A percentile compares a stretch with the other conserved stretches of the same genome.
Conservation (phyloP, 2,888 invertebrate species). For the Caenorhabditis doughertyi region DNA sequence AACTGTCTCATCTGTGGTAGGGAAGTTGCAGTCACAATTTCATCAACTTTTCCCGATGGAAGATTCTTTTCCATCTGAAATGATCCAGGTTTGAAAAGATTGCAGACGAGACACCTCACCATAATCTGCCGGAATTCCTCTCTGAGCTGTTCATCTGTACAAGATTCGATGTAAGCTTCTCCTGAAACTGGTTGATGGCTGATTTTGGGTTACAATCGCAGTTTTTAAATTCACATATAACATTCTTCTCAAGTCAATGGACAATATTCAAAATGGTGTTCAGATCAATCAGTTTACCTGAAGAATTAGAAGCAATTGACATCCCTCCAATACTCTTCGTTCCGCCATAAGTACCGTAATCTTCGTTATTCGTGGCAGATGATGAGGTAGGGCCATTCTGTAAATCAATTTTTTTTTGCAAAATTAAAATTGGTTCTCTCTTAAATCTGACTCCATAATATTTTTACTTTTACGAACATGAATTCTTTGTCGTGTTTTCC, state of each 20-base stretch:
- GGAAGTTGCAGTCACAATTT: constrained; percentile 25
- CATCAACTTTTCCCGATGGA: constrained; percentile 22
- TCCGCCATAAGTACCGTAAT: constrained; percentile 53
- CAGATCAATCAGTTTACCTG: too few species aligned
- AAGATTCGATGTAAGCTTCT: constrained; percentile 18
- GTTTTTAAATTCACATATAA: too few species aligned
- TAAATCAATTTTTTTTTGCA: not conserved
- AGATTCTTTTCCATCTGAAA: constrained; percentile 52
- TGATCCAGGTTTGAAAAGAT: not conserved
- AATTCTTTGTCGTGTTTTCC: constrained; percentile 46
- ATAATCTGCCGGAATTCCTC: constrained; percentile 45
- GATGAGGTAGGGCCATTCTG: constrained; percentile 57
- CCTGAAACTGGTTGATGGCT: constrained; percentile 25
- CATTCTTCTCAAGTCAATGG: too few species aligned
- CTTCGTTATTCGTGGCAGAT: constrained; percentile 29
- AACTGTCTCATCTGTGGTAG: constrained; percentile 30
- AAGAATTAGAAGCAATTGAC: constrained; percentile 60
- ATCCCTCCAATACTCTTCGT: constrained; percentile 56
- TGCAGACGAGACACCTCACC: constrained; percentile 18
- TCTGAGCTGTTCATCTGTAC: constrained; percentile 45
- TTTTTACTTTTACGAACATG: constrained; percentile 48
- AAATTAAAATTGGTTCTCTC: not conserved
- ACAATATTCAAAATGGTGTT: too few species aligned
- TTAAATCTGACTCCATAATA: not conserved
- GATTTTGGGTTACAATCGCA: not conserved